These are phyloP conservation scores for Suncus etruscus DNA, from an alignment of 2,113 vertebrate genomes.

Conservation along the genomic window DNA sequence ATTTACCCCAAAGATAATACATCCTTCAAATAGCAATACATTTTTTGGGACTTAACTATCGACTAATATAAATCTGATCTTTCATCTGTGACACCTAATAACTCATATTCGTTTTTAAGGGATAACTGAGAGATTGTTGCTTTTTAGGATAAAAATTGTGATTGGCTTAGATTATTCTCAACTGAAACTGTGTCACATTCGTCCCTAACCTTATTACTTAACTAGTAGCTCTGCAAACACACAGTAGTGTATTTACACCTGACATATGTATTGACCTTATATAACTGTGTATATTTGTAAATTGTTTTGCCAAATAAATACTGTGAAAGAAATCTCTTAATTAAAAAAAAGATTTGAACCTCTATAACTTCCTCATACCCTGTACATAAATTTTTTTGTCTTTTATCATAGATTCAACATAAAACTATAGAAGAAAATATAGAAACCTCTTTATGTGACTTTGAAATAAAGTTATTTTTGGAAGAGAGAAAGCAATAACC, in stretches of 20 bases:
- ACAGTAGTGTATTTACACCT: not conserved
- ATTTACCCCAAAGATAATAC: not conserved
- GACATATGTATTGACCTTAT: too few relatives aligned
- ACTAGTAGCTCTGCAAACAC: not conserved
- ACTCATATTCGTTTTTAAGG: not conserved
- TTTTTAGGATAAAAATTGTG: not conserved
- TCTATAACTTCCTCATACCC: too few relatives aligned
- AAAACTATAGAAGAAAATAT: too few relatives aligned
- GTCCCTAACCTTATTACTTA: not conserved
- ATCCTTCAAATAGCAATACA: not conserved
- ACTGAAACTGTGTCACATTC: not conserved
- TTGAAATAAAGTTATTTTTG: too few relatives aligned
- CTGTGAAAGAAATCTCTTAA: not conserved
- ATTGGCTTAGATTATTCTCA: not conserved
- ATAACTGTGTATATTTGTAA: not conserved
- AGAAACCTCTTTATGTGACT: too few relatives aligned
- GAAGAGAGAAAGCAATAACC: too few relatives aligned
- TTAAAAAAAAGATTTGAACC: not conserved
- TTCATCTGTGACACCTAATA: slow-evolving; percentile 20
- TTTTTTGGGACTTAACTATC: not conserved
- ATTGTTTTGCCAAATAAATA: slow-evolving; percentile 36
- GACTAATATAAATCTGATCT: slow-evolving; percentile 32
- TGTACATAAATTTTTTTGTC: too few relatives aligned
- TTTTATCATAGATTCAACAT: too few relatives aligned
- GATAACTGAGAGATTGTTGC: slow-evolving; percentile 27